phyloP scores from a whole-genome alignment of 2,888 invertebrate species.

The Ornithoptera alexandrae region DNA sequence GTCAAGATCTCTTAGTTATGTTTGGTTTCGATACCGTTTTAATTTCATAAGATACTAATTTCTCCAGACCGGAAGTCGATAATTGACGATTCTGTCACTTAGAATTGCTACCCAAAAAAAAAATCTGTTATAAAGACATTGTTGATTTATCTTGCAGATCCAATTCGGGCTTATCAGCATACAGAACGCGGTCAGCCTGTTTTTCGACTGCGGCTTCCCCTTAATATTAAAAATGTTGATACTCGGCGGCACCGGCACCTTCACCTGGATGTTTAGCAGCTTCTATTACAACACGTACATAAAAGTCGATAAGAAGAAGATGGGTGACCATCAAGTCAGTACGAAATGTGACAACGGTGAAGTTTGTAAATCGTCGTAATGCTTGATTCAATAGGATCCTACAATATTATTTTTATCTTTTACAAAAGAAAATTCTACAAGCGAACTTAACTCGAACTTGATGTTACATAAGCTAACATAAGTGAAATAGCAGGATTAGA shows the following conservation, averaged over 20 bases:
- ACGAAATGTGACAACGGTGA: neutral
- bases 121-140: no score
- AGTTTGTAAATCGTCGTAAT: neutral
- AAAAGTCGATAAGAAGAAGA: conserved; percentile 37
- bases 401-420: no score
- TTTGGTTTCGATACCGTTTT: no score
- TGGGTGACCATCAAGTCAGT: conserved; percentile 7
- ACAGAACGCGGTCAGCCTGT: conserved; percentile 80
- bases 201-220: conserved; percentile 83
- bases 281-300: conserved; percentile 84
- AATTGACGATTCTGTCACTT: no score
- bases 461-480: no score
- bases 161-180: conserved; percentile 85
- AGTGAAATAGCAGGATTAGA: no score
- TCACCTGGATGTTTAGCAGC: conserved; percentile 85
- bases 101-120: no score
- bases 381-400: neutral
- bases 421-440: no score
- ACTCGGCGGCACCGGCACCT: conserved; percentile 80
- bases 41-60: no score
- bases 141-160: conserved; percentile 61
- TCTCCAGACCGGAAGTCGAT: no score
- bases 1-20: no score
- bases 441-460: no score
- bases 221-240: conserved; percentile 80